These are phyloP conservation scores for Bovichtus variegatus DNA, from an alignment of 2,797 vertebrate genomes.

Conservation along the genomic window DNA sequence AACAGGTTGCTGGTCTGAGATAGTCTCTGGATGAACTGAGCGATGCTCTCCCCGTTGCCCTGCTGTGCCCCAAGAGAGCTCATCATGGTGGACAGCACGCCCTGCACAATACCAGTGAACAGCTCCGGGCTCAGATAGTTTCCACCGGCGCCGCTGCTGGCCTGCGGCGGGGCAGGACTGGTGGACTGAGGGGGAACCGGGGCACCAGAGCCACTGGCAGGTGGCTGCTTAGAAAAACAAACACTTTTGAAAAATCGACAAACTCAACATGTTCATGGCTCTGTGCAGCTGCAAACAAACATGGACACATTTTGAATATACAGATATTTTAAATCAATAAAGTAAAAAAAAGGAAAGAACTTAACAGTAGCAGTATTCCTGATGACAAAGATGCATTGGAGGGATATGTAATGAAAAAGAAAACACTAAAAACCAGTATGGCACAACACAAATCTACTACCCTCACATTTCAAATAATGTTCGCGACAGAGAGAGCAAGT, in stretches of 20 bases:
- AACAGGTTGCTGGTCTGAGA: constrained; percentile 91
- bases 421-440: too few relatives aligned
- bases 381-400: too few relatives aligned
- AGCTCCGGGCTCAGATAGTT: constrained; percentile 88
- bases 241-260: background rate
- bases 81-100: constrained; percentile 90
- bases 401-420: too few relatives aligned
- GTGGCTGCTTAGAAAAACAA: constrained; percentile 43
- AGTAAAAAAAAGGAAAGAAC: too few relatives aligned
- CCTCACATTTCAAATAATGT: too few relatives aligned
- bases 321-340: too few relatives aligned
- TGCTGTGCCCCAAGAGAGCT: constrained; percentile 88
- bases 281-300: background rate
- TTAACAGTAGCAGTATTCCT: too few relatives aligned
- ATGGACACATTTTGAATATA: too few relatives aligned
- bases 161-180: constrained; percentile 39
- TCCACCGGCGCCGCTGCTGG: constrained; percentile 29
- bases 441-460: too few relatives aligned
- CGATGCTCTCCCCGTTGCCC: constrained; percentile 89
- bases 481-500: too few relatives aligned
- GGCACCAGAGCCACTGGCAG: constrained; percentile 30
- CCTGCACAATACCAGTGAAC: constrained; percentile 91
- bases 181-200: constrained; percentile 18
- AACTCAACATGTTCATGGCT: background rate
- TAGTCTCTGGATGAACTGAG: constrained; percentile 90